Base-by-base conservation (phyloP, 1,140 invertebrate genomes). In the Euborellia annulipes region DNA sequence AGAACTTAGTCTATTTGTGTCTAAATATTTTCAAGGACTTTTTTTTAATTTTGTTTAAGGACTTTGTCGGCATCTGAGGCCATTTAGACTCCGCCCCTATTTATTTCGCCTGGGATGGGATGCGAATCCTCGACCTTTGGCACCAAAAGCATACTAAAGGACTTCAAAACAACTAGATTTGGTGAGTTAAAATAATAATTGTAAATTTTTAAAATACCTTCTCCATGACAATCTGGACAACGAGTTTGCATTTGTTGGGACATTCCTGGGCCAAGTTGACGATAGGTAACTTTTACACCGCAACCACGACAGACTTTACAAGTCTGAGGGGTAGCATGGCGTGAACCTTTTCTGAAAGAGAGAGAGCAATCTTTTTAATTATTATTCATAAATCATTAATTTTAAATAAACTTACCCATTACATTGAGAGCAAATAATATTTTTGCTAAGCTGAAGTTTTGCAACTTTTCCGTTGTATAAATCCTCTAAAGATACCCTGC, bases 391-490 rank as follows among this genome's bases (percentile, higher is more conserved):
- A n/a, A n/a, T n/a, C n/a, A 18, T 40, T 39, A 18, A 11, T 14
- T n/a, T n/a, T n/a, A n/a, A n/a, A n/a, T n/a, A n/a, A 19, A 53
- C 54, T 50, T 62, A 71, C 57, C 91, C 92, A 50, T 78, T 72
- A 67, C 92, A 96, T 55, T 73, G 72, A 13, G 63, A 62, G 66
- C 92, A 96, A 48, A 89, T 78, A 1, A 90, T 78, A 68, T 85
- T 86, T 62, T 89, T 88, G 58, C 78, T 82, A 37, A 94, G 66
- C 51, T 89, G 80, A 43, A 94, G 63, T 58, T 85, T 85, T 17
- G 85, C 71, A 7, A 79, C 79, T 62, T 82, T 79, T 2, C 91
- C 92, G 65, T 87, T 84, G 58, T 94, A 96, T 54, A 96, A 66
- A 58, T 94, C 88, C 64, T 94, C 88, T 45, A 96, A 65, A 3